Evolutionary conservation across 2,888 invertebrate genomes (phyloP).

Genomic region (Patella pellucida): DNA sequence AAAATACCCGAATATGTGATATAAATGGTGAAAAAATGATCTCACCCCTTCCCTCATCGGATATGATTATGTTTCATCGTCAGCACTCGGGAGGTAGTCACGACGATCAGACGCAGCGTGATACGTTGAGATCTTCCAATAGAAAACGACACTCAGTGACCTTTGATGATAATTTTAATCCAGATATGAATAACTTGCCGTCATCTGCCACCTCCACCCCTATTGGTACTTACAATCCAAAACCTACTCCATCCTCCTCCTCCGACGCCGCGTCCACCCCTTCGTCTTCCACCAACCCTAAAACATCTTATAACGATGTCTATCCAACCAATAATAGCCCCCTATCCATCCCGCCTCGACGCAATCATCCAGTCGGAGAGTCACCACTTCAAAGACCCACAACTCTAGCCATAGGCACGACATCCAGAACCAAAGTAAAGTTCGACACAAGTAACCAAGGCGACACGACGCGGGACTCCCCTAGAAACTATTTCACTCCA

Average conservation of each 20-base stretch:
- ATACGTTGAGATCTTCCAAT: background rate
- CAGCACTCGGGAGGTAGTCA: background rate
- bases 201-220: constrained; percentile 39
- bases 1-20: background rate
- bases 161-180: constrained; percentile 66
- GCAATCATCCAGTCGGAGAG: constrained; percentile 60
- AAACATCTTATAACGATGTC: constrained; percentile 10
- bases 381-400: constrained; percentile 75
- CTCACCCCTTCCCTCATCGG: background rate
- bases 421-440: constrained; percentile 36
- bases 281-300: constrained; percentile 26
- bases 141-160: constrained; percentile 65
- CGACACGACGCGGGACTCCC: constrained; percentile 15
- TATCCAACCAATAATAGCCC: constrained; percentile 13
- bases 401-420: constrained; percentile 76
- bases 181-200: constrained; percentile 34
- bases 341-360: constrained; percentile 52
- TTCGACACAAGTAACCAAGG: constrained; percentile 27
- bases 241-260: constrained; percentile 84
- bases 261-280: constrained; percentile 74
- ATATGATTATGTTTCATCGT: background rate
- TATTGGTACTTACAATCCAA: constrained; percentile 78
- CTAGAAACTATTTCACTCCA: constrained; percentile 36
- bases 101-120: background rate
- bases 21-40: background rate